Percentiles rank a stretch among this genome's conserved stretches.
These are phyloP conservation scores for Hydra vulgaris DNA, from an alignment of 30 jellyfish, hydroid and myxozoan species.

Conservation along the genomic window DNA sequence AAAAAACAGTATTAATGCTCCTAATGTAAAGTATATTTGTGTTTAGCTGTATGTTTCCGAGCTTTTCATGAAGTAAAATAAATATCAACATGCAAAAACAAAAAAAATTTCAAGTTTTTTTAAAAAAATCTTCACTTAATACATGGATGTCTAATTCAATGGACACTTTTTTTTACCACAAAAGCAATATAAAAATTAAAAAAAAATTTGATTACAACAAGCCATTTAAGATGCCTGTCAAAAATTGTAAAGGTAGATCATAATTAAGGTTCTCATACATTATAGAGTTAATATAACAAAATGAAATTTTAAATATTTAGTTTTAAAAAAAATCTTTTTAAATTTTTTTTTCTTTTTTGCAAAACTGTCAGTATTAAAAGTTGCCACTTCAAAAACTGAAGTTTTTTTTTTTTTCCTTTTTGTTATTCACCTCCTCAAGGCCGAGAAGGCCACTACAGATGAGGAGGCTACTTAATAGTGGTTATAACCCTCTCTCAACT, in stretches of 20 bases:
- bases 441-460: too few species aligned
- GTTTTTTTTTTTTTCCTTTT: too few species aligned
- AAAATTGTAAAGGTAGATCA: not conserved
- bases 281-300: slow-evolving; percentile 3
- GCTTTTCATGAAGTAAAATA: slow-evolving; percentile 5
- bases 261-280: slow-evolving; percentile 2
- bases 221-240: not conserved
- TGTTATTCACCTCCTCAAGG: too few species aligned
- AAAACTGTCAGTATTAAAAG: too few species aligned
- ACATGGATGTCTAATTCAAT: not conserved
- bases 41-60: slow-evolving; percentile 3
- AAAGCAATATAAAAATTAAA: not conserved
- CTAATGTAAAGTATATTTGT: slow-evolving; percentile 1
- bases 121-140: too few species aligned
- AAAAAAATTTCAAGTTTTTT: not conserved
- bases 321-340: too few species aligned
- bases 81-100: not conserved
- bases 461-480: too few species aligned
- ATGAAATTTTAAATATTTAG: too few species aligned
- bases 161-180: slow-evolving; percentile 2
- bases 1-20: not conserved
- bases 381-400: too few species aligned
- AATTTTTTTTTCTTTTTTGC: too few species aligned
- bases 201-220: not conserved
- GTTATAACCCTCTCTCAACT: too few species aligned